Conservation (phyloP, 2,888 invertebrate genomes). For the Callosobruchus maculatus region DNA sequence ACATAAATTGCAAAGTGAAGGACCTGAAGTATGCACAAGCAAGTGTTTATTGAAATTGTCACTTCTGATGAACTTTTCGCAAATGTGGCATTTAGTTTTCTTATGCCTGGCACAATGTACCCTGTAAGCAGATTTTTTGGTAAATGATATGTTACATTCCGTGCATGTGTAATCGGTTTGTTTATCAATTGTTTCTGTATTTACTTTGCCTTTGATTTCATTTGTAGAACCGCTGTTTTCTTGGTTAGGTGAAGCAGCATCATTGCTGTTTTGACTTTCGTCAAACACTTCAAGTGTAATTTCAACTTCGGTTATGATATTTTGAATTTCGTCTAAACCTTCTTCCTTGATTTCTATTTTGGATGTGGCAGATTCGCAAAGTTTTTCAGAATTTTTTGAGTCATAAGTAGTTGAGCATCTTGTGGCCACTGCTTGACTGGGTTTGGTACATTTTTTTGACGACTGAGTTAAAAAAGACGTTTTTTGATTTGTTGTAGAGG, state of each 20-base stretch:
- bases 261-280: too few species aligned
- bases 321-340: too few species aligned
- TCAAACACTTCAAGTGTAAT: too few species aligned
- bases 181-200: too few species aligned
- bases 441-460: neutral
- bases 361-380: neutral
- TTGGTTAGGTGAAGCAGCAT: too few species aligned
- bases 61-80: conserved; percentile 27
- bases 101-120: conserved; percentile 31
- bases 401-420: too few species aligned
- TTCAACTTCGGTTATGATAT: too few species aligned
- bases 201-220: too few species aligned
- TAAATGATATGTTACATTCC: neutral
- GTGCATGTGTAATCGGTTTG: neutral
- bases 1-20: conserved; percentile 33
- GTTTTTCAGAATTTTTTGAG: neutral
- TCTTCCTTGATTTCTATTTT: too few species aligned
- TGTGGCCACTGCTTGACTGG: neutral
- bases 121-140: conserved; percentile 10
- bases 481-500: neutral
- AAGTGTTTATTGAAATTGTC: conserved; percentile 35
- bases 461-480: neutral
- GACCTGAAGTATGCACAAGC: conserved; percentile 28
- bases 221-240: too few species aligned
- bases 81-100: conserved; percentile 32